Percentiles rank a stretch among this genome's conserved stretches.
phyloP scores from a whole-genome alignment of 2,797 vertebrate genomes.

The Spondyliosoma cantharus region DNA sequence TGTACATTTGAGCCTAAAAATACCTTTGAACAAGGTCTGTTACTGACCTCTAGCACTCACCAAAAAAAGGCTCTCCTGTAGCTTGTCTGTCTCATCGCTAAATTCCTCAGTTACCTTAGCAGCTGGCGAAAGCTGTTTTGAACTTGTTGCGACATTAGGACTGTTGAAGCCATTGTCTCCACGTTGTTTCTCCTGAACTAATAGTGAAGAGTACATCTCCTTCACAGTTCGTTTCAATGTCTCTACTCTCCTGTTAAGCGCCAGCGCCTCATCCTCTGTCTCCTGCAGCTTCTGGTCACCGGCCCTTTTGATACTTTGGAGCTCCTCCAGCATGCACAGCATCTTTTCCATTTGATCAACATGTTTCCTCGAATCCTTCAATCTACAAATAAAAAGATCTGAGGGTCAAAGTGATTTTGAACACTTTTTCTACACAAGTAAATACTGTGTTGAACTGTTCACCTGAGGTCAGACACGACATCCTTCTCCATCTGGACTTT shows the following conservation, averaged over 20 bases:
- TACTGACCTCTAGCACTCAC: conserved; percentile 76
- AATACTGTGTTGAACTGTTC: conserved; percentile 24
- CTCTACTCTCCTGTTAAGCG: conserved; percentile 79
- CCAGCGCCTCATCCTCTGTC: conserved; percentile 72
- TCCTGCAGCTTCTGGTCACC: conserved; percentile 83
- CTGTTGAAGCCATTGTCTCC: conserved; percentile 59
- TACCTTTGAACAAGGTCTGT: background rate
- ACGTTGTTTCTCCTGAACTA: conserved; percentile 66
- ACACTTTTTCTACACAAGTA: background rate
- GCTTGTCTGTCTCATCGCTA: conserved; percentile 35
- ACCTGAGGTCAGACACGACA: conserved; percentile 83
- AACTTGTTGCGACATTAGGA: conserved; percentile 17
- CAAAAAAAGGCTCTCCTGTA: conserved; percentile 76
- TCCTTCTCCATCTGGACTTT: conserved; percentile 83
- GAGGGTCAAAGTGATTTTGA: conserved; percentile 29
- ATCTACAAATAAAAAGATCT: conserved; percentile 71
- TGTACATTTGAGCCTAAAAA: background rate
- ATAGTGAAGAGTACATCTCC: conserved; percentile 74
- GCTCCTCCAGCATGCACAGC: conserved; percentile 82
- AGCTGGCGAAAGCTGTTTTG: conserved; percentile 66
- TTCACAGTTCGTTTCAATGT: conserved; percentile 76
- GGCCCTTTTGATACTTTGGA: conserved; percentile 81
- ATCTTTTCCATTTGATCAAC: conserved; percentile 82
- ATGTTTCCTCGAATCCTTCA: conserved; percentile 81
- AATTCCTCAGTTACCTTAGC: conserved; percentile 64